A percentile compares a stretch with the other conserved stretches of the same genome.
Evolutionary conservation across 37 sponge, comb jelly and placozoan species (phyloP).

Genomic region (Agelas oroides): DNA sequence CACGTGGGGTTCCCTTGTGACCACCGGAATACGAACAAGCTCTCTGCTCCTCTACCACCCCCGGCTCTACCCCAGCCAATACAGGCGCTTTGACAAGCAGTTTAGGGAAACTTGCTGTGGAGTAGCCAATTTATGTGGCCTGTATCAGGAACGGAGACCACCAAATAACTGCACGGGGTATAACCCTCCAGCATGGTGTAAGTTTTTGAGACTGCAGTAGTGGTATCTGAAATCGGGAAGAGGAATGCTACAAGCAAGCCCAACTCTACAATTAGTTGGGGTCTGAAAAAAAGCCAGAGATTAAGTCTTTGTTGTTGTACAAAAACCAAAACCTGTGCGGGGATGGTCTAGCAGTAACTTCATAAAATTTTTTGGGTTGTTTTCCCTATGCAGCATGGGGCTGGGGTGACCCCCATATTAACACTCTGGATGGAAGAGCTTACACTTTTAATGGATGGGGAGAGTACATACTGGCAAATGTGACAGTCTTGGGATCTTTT

Average conservation of each 20-base stretch:
- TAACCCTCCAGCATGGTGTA: conserved; percentile 32
- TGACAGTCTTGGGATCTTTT: neutral
- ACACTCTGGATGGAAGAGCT: conserved; percentile 52
- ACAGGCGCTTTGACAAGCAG: conserved; percentile 31
- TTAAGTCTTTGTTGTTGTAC: too few relatives aligned
- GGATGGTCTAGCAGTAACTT: too few relatives aligned
- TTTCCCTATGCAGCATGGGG: conserved; percentile 45
- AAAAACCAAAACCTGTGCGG: too few relatives aligned
- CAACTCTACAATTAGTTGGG: too few relatives aligned
- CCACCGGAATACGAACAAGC: too few relatives aligned
- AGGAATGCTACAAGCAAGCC: too few relatives aligned
- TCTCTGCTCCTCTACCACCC: neutral
- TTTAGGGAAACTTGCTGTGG: conserved; percentile 53
- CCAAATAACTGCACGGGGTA: conserved; percentile 43
- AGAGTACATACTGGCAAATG: conserved; percentile 34
- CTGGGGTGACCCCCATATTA: conserved; percentile 80
- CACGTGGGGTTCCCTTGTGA: too few relatives aligned
- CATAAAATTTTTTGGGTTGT: too few relatives aligned
- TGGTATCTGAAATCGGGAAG: too few relatives aligned
- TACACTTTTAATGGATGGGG: conserved; percentile 87
- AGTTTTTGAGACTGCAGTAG: neutral
- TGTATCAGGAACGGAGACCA: conserved; percentile 48
- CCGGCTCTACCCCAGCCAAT: neutral
- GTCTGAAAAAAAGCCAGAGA: too few relatives aligned
- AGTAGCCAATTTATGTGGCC: conserved; percentile 25